Conservation (phyloP, 2,888 invertebrate genomes). For the Sinopyrophorus schimmeli region DNA sequence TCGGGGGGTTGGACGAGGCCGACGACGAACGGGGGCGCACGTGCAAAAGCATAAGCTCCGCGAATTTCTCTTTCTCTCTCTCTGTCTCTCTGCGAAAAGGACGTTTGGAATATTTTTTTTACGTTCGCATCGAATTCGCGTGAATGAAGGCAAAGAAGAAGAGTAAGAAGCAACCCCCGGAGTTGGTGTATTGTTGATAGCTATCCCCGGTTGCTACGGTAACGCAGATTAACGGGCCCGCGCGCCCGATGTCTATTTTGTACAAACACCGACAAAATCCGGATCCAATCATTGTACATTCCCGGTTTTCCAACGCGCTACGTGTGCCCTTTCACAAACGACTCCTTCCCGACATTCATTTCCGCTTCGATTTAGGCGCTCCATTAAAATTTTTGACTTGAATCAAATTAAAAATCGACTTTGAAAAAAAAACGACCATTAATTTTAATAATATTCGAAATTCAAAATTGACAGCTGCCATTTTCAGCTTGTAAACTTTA, state of each 20-base stretch:
- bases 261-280: constrained; percentile 50
- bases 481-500: too few relatives aligned
- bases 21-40: too few relatives aligned
- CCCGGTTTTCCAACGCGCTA: constrained; percentile 34
- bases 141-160: constrained; percentile 32
- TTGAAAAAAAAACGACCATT: too few relatives aligned
- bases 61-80: neutral
- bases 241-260: constrained; percentile 58
- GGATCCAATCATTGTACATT: constrained; percentile 57
- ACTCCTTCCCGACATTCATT: too few relatives aligned
- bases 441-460: too few relatives aligned
- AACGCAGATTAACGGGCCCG: constrained; percentile 57
- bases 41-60: too few relatives aligned
- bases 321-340: constrained; percentile 42
- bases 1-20: too few relatives aligned
- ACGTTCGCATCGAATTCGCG: constrained; percentile 26
- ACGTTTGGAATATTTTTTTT: constrained; percentile 4
- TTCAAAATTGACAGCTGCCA: too few relatives aligned
- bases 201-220: constrained; percentile 56
- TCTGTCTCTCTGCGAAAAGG: neutral
- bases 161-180: constrained; percentile 35
- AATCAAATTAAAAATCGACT: too few relatives aligned
- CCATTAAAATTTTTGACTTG: too few relatives aligned
- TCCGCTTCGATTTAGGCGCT: too few relatives aligned
- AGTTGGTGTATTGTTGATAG: constrained; percentile 56